phyloP scores from a whole-genome alignment of 2,888 invertebrate species.

The Encarsia formosa region DNA sequence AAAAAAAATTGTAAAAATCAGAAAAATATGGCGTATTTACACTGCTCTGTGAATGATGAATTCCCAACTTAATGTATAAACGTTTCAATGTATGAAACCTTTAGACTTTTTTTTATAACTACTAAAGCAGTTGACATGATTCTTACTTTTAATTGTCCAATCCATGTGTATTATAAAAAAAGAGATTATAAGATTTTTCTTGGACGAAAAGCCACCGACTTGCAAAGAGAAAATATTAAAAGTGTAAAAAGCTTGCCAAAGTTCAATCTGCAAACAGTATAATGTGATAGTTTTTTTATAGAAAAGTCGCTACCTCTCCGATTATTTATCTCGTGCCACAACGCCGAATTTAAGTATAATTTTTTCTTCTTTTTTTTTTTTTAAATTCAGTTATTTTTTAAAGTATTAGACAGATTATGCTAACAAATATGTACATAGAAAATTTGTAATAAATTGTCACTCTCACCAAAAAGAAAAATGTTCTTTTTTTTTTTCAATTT shows the following conservation, averaged over 20 bases:
- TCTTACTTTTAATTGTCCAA: no score
- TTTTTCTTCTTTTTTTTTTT: conserved; percentile 23
- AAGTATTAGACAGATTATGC: conserved; percentile 25
- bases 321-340: conserved; percentile 16
- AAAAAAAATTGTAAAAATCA: no score
- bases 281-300: conserved; percentile 19
- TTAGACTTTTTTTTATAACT: no score
- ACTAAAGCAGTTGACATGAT: no score
- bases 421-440: conserved; percentile 27
- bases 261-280: conserved; percentile 6
- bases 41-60: no score
- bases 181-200: no score
- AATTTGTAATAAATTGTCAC: conserved; percentile 26
- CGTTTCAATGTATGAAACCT: no score
- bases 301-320: conserved; percentile 3
- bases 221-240: not conserved
- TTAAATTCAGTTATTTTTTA: conserved; percentile 11
- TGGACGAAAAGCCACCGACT: conserved; percentile 4
- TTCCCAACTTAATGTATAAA: no score
- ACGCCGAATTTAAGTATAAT: conserved; percentile 13
- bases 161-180: no score
- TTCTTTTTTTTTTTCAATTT: not conserved
- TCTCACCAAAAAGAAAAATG: no score
- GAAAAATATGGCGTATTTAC: no score
- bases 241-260: conserved; percentile 14